These are phyloP conservation scores for Hyperopisus bebe DNA, from an alignment of 2,113 vertebrate genomes.

Conservation along the genomic window DNA sequence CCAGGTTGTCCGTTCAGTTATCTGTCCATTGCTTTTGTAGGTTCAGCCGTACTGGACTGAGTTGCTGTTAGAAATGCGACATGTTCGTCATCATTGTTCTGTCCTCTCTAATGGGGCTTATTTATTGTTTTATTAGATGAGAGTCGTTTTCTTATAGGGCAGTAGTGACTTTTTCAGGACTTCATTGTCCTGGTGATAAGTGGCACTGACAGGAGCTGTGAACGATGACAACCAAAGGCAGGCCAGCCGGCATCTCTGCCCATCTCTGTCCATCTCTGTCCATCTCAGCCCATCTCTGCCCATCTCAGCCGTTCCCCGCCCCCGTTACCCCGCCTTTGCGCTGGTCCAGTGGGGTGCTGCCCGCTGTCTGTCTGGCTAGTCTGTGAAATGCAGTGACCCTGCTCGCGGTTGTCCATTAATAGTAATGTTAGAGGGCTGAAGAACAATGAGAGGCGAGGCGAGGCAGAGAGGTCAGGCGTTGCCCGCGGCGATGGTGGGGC, in stretches of 20 bases:
- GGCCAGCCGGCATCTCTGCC: neutral
- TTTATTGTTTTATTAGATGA: neutral
- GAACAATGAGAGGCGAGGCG: conserved; percentile 34
- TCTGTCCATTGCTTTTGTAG: neutral
- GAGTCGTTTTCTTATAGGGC: neutral
- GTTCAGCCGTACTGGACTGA: neutral
- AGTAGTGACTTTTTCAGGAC: neutral
- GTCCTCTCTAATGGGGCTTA: neutral
- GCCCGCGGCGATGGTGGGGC: conserved; percentile 58
- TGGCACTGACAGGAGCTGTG: neutral
- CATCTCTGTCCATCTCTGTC: too few relatives aligned
- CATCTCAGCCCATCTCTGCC: neutral
- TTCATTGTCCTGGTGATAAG: neutral
- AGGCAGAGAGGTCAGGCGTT: conserved; percentile 56
- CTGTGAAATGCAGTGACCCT: conserved; percentile 26
- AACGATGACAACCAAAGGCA: neutral
- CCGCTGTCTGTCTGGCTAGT: neutral
- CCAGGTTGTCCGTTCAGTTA: neutral
- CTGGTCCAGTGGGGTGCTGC: neutral
- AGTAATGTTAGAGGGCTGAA: conserved; percentile 29
- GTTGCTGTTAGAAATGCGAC: neutral
- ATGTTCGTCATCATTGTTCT: neutral
- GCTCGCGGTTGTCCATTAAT: conserved; percentile 30
- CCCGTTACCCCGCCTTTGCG: neutral
- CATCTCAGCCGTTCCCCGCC: neutral